A percentile compares a stretch with the other conserved stretches of the same genome.
Evolutionary conservation across 2,113 vertebrate genomes (phyloP).

Genomic region (Lethenteron reissneri): DNA sequence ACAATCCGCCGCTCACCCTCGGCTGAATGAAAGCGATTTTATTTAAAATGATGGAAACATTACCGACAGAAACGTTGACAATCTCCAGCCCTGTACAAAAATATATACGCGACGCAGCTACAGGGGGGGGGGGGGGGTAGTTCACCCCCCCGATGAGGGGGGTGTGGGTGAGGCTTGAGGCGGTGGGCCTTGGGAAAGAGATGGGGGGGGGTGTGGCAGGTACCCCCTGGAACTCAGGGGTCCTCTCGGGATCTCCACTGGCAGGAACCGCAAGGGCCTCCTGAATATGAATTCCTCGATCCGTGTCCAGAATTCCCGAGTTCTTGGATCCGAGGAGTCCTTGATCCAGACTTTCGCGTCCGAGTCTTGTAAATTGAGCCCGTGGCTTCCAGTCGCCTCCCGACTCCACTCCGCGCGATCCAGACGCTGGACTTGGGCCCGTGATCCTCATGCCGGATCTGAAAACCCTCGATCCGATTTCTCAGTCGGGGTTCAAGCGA

Average conservation of each 20-base stretch:
- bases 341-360: too few species aligned
- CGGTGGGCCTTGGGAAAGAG: not conserved
- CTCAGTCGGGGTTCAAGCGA: conserved; percentile 9
- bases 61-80: conserved; percentile 1
- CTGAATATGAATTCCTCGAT: not conserved
- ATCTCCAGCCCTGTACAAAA: conserved; percentile 1
- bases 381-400: conserved; percentile 1
- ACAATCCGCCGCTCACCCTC: conserved; percentile 9
- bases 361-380: not conserved
- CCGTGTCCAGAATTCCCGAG: too few species aligned
- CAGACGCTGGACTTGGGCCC: too few species aligned
- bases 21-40: not conserved
- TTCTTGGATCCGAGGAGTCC: too few species aligned
- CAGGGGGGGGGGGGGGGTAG: not conserved
- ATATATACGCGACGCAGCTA: not conserved
- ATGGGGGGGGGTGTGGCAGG: not conserved
- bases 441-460: too few species aligned
- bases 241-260: not conserved
- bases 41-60: not conserved
- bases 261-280: not conserved
- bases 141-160: too few species aligned
- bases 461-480: too few species aligned
- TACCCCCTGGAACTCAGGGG: not conserved
- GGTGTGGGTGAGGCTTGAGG: too few species aligned
- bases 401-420: conserved; percentile 5